Base-by-base conservation (phyloP, 2,797 vertebrate genomes). In the Cetoscarus ocellatus region DNA sequence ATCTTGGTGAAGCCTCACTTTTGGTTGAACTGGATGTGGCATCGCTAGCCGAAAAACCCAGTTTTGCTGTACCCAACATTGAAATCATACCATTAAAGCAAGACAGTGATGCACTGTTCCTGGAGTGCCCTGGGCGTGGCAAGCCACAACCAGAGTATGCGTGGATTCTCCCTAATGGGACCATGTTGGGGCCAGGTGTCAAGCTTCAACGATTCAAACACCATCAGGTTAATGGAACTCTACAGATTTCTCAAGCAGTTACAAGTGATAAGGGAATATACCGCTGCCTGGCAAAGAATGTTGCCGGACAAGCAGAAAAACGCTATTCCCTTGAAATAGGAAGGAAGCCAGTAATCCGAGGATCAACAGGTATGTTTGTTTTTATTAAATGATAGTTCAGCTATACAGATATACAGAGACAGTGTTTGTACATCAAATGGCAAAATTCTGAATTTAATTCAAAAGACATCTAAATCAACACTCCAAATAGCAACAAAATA, bases 271-370 rank as follows among this genome's bases (percentile, higher is more conserved):
- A 95, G 75, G 95, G 94, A 47, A 90, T 94, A 7, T 96, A 95
- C 84, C 85, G 93, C 10, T 96, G 95, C 68, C 71, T 95, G 3
- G 95, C 93, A 9, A 95, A 91, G 80, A 95, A 96, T 67, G 86
- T 93, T 43, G 95, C 94, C 14, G 95, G 95, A 61, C 94, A 94
- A 86, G 93, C 92, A 0, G 95, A 96, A 78, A 96, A 96, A 78
- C 91, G 91, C 1, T 95, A 93, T 18, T 71, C 91, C 7, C 82
- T 95, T 70, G 94, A 95, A 64, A 86, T 86, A 7, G 94, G 95
- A 38, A 89, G 89, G 40, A 95, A 93, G 67, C 94, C 94, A 17
- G 68, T 92, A 27, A 93, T 95, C 73, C 91, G 92, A 82, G 92
- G 92, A 75, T 85, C 82, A 38, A 83, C 92, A 84, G 91, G 92